These are phyloP conservation scores for Craniophora ligustri DNA, from an alignment of 2,888 invertebrate genomes.

Conservation along the genomic window DNA sequence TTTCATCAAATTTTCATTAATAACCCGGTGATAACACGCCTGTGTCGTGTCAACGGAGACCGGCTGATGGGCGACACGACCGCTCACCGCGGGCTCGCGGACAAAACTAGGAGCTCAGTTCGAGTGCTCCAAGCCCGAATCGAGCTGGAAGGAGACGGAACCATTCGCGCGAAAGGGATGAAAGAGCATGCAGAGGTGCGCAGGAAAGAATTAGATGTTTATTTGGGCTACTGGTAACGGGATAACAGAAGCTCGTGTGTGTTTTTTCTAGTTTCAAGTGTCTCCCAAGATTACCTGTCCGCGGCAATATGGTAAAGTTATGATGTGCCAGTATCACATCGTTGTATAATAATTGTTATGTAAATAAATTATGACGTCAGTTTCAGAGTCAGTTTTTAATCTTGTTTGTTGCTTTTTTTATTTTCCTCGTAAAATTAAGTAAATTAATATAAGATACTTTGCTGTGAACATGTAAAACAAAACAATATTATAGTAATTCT, in stretches of 20 bases:
- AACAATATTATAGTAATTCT: too few relatives aligned
- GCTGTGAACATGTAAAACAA: too few relatives aligned
- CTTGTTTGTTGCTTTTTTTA: too few relatives aligned
- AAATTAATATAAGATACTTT: too few relatives aligned
- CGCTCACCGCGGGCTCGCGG: constrained; percentile 70
- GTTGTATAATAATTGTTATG: neutral
- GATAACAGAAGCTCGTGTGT: constrained; percentile 80
- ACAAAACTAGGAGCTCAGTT: constrained; percentile 78
- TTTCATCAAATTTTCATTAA: constrained; percentile 81
- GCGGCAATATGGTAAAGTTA: constrained; percentile 22
- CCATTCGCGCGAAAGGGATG: constrained; percentile 65
- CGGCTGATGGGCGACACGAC: constrained; percentile 60
- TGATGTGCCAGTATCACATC: constrained; percentile 1
- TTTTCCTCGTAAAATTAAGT: too few relatives aligned
- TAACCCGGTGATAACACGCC: constrained; percentile 78
- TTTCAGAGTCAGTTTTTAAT: too few relatives aligned
- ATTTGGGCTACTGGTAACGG: constrained; percentile 83
- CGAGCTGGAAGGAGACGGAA: constrained; percentile 66
- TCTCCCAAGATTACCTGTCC: constrained; percentile 43
- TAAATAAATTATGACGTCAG: too few relatives aligned
- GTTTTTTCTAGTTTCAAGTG: constrained; percentile 76
- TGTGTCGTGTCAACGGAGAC: constrained; percentile 60
- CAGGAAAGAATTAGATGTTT: constrained; percentile 87
- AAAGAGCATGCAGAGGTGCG: constrained; percentile 83
- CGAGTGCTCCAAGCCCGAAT: constrained; percentile 71